Conservation (phyloP, 2,888 invertebrate species). For the Melikaiella ostensackeni region DNA sequence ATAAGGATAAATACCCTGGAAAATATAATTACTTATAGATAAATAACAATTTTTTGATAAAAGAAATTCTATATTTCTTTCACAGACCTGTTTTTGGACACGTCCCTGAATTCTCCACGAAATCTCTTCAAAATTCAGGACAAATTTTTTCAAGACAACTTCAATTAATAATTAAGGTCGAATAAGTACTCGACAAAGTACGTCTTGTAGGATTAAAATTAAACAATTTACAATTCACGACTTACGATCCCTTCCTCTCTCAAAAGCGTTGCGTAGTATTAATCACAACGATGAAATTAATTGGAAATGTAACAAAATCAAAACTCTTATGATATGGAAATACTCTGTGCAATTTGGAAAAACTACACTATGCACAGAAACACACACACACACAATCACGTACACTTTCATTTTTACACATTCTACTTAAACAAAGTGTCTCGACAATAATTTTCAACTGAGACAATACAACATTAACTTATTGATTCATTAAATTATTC, state of each 20-base stretch:
- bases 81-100: background rate
- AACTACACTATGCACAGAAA: slow-evolving; percentile 33
- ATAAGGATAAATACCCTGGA: background rate
- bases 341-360: slow-evolving; percentile 23
- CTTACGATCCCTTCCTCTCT: background rate
- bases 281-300: background rate
- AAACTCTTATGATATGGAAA: slow-evolving; percentile 20
- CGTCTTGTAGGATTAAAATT: background rate
- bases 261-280: slow-evolving; percentile 8
- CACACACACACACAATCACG: slow-evolving; percentile 17
- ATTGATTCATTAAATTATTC: background rate
- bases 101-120: slow-evolving; percentile 18
- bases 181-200: background rate
- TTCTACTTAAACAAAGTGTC: background rate
- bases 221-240: background rate
- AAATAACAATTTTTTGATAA: background rate
- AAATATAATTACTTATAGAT: background rate
- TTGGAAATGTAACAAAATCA: slow-evolving; percentile 20
- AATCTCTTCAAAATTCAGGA: background rate
- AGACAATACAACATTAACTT: background rate
- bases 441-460: background rate
- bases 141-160: background rate
- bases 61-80: slow-evolving; percentile 17
- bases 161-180: background rate
- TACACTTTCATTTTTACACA: slow-evolving; percentile 32